phyloP scores from a whole-genome alignment of 2,113 vertebrate genomes.

The Chinchilla lanigera region DNA sequence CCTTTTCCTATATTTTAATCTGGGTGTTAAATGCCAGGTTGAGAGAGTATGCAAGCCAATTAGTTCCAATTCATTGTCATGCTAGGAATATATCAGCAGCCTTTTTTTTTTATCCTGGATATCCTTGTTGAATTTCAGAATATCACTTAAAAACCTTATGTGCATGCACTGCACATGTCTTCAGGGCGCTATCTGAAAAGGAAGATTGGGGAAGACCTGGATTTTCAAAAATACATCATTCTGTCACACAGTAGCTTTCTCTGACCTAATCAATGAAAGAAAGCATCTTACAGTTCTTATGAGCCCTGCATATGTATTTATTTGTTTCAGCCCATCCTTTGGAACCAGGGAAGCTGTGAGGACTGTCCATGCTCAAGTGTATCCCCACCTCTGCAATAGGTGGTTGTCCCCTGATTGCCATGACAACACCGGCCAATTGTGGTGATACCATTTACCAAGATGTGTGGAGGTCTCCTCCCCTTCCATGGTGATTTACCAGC shows the following conservation, averaged over 20 bases:
- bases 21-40: neutral
- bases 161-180: neutral
- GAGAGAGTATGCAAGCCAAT: neutral
- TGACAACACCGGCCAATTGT: neutral
- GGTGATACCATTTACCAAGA: neutral
- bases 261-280: neutral
- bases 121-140: neutral
- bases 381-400: neutral
- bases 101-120: neutral
- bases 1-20: constrained; percentile 34
- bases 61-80: neutral
- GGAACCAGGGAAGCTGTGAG: neutral
- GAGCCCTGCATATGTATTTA: neutral
- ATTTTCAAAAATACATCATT: neutral
- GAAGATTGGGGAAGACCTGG: neutral
- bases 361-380: neutral
- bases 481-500: neutral
- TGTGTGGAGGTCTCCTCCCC: neutral
- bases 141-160: neutral
- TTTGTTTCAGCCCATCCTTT: neutral
- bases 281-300: neutral
- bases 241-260: constrained; percentile 26
- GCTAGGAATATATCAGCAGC: neutral
- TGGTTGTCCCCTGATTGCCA: neutral
- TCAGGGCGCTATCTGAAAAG: neutral